Evolutionary conservation across 30 jellyfish, hydroid and myxozoan species (phyloP).

Genomic region (Aurelia sp.): DNA sequence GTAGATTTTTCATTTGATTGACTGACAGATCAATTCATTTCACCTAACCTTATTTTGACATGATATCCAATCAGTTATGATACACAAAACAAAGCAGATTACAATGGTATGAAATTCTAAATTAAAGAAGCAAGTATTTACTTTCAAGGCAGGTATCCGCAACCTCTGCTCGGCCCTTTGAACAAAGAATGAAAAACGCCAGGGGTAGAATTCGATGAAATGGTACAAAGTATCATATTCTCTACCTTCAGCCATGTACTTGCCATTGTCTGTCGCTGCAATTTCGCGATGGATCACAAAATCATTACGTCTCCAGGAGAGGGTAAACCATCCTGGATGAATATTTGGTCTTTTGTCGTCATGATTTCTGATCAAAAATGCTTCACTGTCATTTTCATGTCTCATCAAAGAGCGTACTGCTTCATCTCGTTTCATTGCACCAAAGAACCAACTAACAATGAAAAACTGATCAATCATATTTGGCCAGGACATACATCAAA

Average conservation of each 20-base stretch:
- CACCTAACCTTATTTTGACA: no score
- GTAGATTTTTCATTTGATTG: no score
- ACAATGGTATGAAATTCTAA: no score
- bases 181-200: no score
- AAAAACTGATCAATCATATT: not conserved
- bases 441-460: slow-evolving; percentile 92
- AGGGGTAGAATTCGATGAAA: slow-evolving; percentile 56
- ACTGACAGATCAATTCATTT: no score
- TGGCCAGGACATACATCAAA: no score
- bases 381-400: slow-evolving; percentile 76
- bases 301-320: slow-evolving; percentile 86
- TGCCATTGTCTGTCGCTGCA: slow-evolving; percentile 84
- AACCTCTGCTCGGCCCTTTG: no score
- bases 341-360: slow-evolving; percentile 70
- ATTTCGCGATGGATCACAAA: slow-evolving; percentile 75
- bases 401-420: slow-evolving; percentile 75
- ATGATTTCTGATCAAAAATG: slow-evolving; percentile 87
- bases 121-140: no score
- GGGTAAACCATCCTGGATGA: slow-evolving; percentile 74
- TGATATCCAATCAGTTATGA: no score
- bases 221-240: slow-evolving; percentile 78
- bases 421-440: slow-evolving; percentile 85
- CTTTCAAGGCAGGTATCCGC: no score
- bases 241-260: slow-evolving; percentile 48
- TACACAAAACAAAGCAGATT: no score